Base-by-base conservation (phyloP, 2,113 vertebrate genomes). In the Nematolebias whitei region DNA sequence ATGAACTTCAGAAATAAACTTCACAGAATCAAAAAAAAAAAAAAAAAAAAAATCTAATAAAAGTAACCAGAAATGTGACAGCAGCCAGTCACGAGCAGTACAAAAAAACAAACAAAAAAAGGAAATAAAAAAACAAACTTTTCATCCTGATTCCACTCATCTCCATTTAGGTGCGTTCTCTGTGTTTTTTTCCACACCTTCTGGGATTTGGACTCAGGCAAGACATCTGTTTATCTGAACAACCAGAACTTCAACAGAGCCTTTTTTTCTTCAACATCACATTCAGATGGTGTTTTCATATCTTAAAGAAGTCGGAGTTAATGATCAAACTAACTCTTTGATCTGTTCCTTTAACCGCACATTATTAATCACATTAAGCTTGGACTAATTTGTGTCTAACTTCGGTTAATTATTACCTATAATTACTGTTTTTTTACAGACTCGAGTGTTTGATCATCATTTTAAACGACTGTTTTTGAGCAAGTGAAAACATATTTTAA, bases 191-290 rank as follows among this genome's bases (percentile, higher is more conserved):
- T 78, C 60, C 53, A 0, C 12, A 19, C 3, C 13, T 64, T 68
- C 70, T 64, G 71, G 57, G 71, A 74, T 87, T 85, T 62, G 50
- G 57, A 80, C 58, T 78, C 53, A 49, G 76, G 68, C 65, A 8
- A 71, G 41, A 75, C 68, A 59, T 82, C 68, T 70, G 76, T 81
- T 79, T 83, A 80, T 84, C 69, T 84, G 65, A 76, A 56, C 50
- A 64, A 22, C 10, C 67, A 22, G 39, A 74, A 63, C 49, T 54
- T 78, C n/a, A 69, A 13, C 47, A 10, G 47, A 71, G 47, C 43
- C 43, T 59, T 45, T 55, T 72, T 68, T 73, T 69, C n/a, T 51
- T 68, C 58, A 24, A 6, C 32, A 35, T 35, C 32, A 35, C 59
- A 70, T 76, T 84, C 47, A 68, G 14, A 68, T 51, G 40, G 45